phyloP scores from a whole-genome alignment of 2,797 vertebrate genomes.

The Anguilla pacifica region DNA sequence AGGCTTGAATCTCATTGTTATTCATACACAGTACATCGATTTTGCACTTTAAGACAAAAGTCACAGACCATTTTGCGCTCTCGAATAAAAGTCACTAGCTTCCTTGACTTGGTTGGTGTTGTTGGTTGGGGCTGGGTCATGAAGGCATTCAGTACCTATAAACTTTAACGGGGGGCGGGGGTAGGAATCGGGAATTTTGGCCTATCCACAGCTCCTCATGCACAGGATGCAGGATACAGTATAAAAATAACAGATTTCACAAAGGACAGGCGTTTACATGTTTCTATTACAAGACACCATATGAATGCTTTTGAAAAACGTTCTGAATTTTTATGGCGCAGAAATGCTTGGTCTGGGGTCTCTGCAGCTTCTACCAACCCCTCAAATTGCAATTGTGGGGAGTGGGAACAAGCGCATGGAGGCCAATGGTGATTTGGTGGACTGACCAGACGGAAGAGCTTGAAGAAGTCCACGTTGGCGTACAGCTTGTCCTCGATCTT shows the following conservation, averaged over 20 bases:
- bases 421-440: not conserved
- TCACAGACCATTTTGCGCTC: not conserved
- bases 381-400: not conserved
- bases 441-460: constrained; percentile 89
- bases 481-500: constrained; percentile 88
- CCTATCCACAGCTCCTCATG: no score
- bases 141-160: not conserved
- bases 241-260: no score
- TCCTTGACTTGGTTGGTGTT: not conserved
- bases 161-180: not conserved
- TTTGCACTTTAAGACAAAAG: not conserved
- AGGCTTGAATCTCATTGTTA: not conserved
- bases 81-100: not conserved
- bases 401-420: not conserved
- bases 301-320: no score
- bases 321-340: not conserved
- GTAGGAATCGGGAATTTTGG: not conserved
- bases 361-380: not conserved
- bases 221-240: no score
- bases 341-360: not conserved
- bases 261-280: no score
- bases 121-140: not conserved
- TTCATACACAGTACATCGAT: not conserved
- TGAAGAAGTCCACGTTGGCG: constrained; percentile 91
- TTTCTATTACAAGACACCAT: no score